Conservation (phyloP, 2,888 invertebrate species). For the Gisinianus flammeolus region DNA sequence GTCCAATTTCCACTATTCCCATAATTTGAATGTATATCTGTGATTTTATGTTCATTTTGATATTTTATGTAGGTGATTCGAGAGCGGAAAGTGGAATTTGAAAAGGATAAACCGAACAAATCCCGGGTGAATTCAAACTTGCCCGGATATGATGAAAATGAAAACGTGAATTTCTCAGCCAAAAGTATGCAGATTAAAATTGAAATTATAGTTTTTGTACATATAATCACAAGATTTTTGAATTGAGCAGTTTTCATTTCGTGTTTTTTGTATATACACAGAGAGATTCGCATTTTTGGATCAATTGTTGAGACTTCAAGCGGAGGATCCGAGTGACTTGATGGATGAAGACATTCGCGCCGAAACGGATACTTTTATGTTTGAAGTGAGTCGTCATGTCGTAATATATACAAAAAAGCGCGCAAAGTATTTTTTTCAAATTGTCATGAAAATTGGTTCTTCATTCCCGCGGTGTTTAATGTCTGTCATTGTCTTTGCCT, state of each 20-base stretch:
- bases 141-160: background rate
- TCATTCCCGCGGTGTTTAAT: too few relatives aligned
- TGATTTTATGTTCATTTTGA: too few relatives aligned
- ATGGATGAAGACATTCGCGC: conserved; percentile 82
- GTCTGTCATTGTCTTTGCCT: too few relatives aligned
- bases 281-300: conserved; percentile 65
- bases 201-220: background rate
- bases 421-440: too few relatives aligned
- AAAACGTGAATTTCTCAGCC: background rate
- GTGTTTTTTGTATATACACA: conserved; percentile 12
- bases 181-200: background rate
- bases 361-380: conserved; percentile 74
- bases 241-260: background rate
- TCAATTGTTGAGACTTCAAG: conserved; percentile 66
- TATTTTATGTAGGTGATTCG: conserved; percentile 3
- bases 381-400: conserved; percentile 69
- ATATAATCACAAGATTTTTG: background rate
- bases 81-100: conserved; percentile 11
- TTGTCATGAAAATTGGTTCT: background rate
- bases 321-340: conserved; percentile 63
- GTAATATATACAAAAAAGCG: too few relatives aligned
- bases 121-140: too few relatives aligned
- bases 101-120: background rate
- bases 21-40: too few relatives aligned
- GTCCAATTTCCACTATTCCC: too few relatives aligned